Percentiles rank a stretch among this genome's conserved stretches.
These are phyloP conservation scores for Xestia c-nigrum DNA, from an alignment of 2,888 invertebrate genomes.

Conservation along the genomic window DNA sequence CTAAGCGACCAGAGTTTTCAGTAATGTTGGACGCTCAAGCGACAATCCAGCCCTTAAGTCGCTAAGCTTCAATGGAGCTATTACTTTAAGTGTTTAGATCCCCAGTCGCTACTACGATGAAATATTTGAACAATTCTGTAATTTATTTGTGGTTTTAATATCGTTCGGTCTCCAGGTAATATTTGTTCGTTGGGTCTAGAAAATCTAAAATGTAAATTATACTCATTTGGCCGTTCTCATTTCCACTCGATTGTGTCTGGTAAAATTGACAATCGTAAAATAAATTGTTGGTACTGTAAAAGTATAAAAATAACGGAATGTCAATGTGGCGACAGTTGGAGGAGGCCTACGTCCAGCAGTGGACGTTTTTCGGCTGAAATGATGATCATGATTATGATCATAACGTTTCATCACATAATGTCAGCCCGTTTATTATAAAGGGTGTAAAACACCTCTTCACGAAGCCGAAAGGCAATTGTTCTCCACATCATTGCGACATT, in stretches of 20 bases:
- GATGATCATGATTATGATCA: too few relatives aligned
- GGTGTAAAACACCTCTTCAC: too few relatives aligned
- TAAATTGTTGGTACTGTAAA: too few relatives aligned
- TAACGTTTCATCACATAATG: too few relatives aligned
- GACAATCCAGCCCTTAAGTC: conserved; percentile 58
- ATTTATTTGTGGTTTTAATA: conserved; percentile 37
- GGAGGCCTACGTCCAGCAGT: too few relatives aligned
- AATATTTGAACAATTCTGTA: conserved; percentile 34
- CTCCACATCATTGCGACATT: too few relatives aligned
- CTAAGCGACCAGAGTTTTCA: conserved; percentile 17
- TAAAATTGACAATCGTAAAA: neutral
- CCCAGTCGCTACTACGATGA: conserved; percentile 29
- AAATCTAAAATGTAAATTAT: conserved; percentile 11
- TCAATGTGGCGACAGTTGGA: too few relatives aligned
- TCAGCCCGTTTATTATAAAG: too few relatives aligned
- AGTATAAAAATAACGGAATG: too few relatives aligned
- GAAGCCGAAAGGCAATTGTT: too few relatives aligned
- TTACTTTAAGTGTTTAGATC: conserved; percentile 57
- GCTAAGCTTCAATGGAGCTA: conserved; percentile 61
- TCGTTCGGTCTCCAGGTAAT: conserved; percentile 17
- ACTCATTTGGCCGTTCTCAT: neutral
- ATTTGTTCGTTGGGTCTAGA: neutral
- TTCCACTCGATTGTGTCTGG: neutral
- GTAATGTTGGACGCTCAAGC: conserved; percentile 37
- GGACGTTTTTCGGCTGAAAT: too few relatives aligned